Base-by-base conservation (phyloP, 2,888 invertebrate genomes). In the Pterostichus niger region DNA sequence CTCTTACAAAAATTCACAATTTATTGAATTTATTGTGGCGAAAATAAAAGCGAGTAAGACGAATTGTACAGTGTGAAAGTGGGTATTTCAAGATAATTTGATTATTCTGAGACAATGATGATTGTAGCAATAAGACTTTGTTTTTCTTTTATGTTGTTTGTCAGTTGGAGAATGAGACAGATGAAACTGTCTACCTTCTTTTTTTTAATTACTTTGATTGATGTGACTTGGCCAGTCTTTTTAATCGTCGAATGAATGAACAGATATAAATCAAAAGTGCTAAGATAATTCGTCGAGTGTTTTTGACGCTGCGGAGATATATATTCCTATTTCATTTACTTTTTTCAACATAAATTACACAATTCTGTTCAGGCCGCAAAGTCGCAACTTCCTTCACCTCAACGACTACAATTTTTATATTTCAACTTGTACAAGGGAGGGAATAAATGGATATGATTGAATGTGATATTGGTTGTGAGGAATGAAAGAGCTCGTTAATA, bases 131-230 rank as follows among this genome's bases (percentile, higher is more conserved):
- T 24, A 24, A 24, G 24, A 24, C 13, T 15, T 44, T 6, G 11
- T 46, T 17, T 44, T 44, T 71, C n/a, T 71, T 46, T 13, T 71
- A 5, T 64, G 13, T 56, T 64, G 40, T 64, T 35, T 64, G 17
- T 31, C 33, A 15, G 54, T 10, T 6, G 56, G 6, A 59, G 56
- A 24, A 15, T 59, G 13, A 59, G 10, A 59, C 64, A 40, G 40
- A 40, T 40, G 9, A 40, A 40, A 5, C 40, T 40, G 40, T 40
- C 40, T 40, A 64, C 33, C 35, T 15, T 64, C 31, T 15, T 44
- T 35, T 56, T 77, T 77, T 56, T 77, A 77, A 77, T 77, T 77
- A 40, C 35, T 35, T 77, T 77, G 77, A 77, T 77, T 77, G 40
- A 77, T 77, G 59, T 24, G n/a, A 9, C 44, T 44, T 77, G 31